Conservation (phyloP, 2,888 invertebrate genomes). For the Hyles lineata region DNA sequence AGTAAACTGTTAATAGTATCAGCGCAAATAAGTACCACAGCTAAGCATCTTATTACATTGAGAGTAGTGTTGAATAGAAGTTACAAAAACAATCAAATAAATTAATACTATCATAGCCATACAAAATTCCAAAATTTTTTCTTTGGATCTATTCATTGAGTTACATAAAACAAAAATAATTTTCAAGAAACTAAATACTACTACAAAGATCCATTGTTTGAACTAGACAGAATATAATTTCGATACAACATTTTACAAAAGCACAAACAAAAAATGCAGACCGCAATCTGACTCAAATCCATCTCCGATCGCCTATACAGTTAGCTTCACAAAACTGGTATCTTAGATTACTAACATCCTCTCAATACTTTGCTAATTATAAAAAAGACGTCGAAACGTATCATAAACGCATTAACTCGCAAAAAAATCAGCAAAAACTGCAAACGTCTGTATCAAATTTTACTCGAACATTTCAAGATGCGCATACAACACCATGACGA, state of each 20-base stretch:
- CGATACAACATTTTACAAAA: too few species aligned
- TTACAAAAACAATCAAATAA: too few species aligned
- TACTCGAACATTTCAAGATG: constrained; percentile 7
- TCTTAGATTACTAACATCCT: background rate
- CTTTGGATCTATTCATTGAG: too few species aligned
- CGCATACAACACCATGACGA: constrained; percentile 21
- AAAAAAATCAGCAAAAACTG: background rate
- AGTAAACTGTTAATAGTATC: background rate
- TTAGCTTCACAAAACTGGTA: constrained; percentile 6
- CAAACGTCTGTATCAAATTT: constrained; percentile 11
- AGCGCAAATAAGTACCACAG: background rate
- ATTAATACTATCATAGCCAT: background rate
- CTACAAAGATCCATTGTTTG: too few species aligned
- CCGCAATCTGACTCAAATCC: background rate
- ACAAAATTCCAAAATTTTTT: background rate
- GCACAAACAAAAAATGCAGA: too few species aligned
- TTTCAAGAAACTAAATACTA: too few species aligned
- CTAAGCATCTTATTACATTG: too few species aligned
- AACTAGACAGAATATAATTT: too few species aligned
- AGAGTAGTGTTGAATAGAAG: too few species aligned
- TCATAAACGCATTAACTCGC: constrained; percentile 14
- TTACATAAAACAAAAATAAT: too few species aligned
- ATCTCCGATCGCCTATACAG: background rate
- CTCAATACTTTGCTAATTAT: constrained; percentile 10
- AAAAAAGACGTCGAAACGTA: background rate